Conservation (phyloP, 2,113 vertebrate species). For the Rhynchomys soricoides region DNA sequence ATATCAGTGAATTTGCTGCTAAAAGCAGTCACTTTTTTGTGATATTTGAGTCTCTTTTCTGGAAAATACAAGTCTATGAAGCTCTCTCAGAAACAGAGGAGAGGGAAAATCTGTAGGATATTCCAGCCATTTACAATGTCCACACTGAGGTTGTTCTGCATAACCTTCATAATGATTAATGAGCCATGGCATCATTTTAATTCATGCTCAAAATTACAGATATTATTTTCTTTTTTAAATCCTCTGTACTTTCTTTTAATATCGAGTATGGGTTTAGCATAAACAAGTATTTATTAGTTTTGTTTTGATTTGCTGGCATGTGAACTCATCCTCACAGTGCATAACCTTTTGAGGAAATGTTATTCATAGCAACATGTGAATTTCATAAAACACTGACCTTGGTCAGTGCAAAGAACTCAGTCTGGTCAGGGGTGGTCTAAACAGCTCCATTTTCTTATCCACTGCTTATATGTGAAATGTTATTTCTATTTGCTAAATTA, state of each 20-base stretch:
- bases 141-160: not conserved
- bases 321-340: not conserved
- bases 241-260: not conserved
- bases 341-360: not conserved
- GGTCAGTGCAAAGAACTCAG: not conserved
- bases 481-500: not conserved
- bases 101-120: not conserved
- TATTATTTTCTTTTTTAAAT: not conserved
- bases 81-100: not conserved
- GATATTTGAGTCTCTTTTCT: not conserved
- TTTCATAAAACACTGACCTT: not conserved
- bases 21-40: not conserved
- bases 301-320: not conserved
- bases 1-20: not conserved
- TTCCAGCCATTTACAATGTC: not conserved
- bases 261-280: not conserved
- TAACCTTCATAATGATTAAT: not conserved
- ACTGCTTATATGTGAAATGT: not conserved
- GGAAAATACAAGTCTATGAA: not conserved
- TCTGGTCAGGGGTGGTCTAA: not conserved
- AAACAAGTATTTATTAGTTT: not conserved
- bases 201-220: not conserved
- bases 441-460: constrained; percentile 23
- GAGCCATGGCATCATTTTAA: not conserved
- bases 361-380: not conserved